A percentile compares a stretch with the other conserved stretches of the same genome.
Conservation (phyloP, 2,113 vertebrate genomes). For the Chionis minor region DNA sequence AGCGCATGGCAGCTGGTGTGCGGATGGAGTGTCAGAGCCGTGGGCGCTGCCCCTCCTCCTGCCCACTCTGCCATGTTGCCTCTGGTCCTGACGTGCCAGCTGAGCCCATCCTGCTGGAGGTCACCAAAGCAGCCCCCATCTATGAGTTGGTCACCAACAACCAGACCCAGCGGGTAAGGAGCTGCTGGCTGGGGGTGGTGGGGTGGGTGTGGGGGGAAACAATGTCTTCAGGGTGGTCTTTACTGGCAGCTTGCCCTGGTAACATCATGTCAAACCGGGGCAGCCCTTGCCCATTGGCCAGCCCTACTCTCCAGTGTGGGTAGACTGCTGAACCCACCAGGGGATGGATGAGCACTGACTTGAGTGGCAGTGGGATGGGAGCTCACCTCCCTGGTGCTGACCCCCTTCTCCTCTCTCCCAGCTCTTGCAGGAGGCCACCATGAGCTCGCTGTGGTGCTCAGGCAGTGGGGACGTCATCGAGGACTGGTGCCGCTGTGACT, state of each 20-base stretch:
- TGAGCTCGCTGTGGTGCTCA: slow-evolving; percentile 98
- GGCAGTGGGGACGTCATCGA: slow-evolving; percentile 96
- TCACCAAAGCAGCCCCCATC: slow-evolving; percentile 91
- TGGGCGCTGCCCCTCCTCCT: slow-evolving; percentile 90
- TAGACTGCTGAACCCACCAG: background rate
- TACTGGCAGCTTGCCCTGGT: background rate
- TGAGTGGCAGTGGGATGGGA: background rate
- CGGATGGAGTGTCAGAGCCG: slow-evolving; percentile 94
- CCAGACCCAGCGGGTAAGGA: slow-evolving; percentile 91
- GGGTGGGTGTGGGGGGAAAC: background rate
- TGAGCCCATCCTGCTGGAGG: slow-evolving; percentile 91
- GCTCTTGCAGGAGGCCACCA: slow-evolving; percentile 96
- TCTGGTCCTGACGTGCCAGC: slow-evolving; percentile 74
- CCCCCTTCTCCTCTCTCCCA: slow-evolving; percentile 45
- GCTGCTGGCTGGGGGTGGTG: background rate
- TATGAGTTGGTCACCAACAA: slow-evolving; percentile 94
- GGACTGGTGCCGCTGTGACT: slow-evolving; percentile 98
- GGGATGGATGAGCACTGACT: background rate
- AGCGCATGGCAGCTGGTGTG: slow-evolving; percentile 89
- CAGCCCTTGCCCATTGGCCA: background rate
- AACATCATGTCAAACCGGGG: accelerated
- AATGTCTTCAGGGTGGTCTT: accelerated
- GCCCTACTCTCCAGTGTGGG: background rate
- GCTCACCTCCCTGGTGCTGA: background rate
- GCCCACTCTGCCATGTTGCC: slow-evolving; percentile 89